These are phyloP conservation scores for Patiria pectinifera DNA, from an alignment of 53 echinoderm and acorn worm species.

Conservation along the genomic window DNA sequence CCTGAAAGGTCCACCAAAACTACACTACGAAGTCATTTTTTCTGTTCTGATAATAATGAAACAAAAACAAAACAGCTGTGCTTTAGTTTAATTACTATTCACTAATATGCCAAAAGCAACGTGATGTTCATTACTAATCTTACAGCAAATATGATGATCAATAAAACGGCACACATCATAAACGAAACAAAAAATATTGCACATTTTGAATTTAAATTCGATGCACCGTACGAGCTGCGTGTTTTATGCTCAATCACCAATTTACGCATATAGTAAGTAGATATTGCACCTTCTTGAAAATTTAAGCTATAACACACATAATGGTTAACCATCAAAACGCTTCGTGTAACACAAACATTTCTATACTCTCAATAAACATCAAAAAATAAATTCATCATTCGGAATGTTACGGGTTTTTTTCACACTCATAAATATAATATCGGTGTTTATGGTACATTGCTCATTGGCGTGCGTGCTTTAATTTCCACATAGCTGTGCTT, in stretches of 20 bases:
- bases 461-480: neutral
- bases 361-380: slow-evolving; percentile 17
- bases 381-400: slow-evolving; percentile 23
- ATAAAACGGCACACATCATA: no score
- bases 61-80: no score
- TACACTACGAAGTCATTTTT: no score
- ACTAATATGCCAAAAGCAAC: no score
- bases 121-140: no score
- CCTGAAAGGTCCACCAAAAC: no score
- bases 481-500: neutral
- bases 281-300: neutral
- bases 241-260: neutral
- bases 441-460: neutral
- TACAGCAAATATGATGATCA: no score
- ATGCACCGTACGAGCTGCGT: neutral
- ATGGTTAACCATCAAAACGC: neutral
- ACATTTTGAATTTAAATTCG: no score
- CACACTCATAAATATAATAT: neutral
- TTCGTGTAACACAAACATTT: neutral
- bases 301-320: neutral
- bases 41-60: no score
- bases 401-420: slow-evolving; percentile 9
- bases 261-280: neutral
- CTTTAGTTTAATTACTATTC: no score
- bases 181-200: no score